These are phyloP conservation scores for Sitobion miscanthi DNA, from an alignment of 1,140 invertebrate genomes.

Conservation along the genomic window DNA sequence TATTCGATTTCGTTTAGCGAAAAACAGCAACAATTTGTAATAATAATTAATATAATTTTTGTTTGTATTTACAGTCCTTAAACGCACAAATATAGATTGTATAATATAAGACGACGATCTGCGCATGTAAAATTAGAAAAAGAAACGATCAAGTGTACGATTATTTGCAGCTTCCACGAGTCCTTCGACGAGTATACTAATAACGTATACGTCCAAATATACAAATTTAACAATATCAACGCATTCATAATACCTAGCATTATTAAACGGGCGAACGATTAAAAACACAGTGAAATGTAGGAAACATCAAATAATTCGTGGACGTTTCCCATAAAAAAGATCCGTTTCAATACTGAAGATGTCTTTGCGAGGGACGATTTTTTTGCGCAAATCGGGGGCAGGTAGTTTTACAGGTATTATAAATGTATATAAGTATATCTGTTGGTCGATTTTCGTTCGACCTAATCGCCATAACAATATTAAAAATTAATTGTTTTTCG, in stretches of 20 bases:
- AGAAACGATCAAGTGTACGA: neutral
- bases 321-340: conserved; percentile 10
- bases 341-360: neutral
- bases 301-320: conserved; percentile 25
- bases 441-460: neutral
- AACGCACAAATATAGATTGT: neutral
- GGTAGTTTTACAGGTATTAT: neutral
- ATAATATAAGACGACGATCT: neutral
- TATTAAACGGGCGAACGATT: neutral
- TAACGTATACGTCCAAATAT: neutral
- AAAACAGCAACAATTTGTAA: neutral
- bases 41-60: neutral
- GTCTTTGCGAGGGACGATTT: neutral
- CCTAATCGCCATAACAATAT: neutral
- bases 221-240: conserved; percentile 1
- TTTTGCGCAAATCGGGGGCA: neutral
- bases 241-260: neutral
- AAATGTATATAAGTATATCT: neutral
- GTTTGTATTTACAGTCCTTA: conserved; percentile 1
- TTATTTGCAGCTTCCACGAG: neutral
- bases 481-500: conserved; percentile 27
- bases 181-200: neutral
- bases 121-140: neutral
- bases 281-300: neutral
- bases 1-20: conserved; percentile 14